Base-by-base conservation (phyloP, 2,888 invertebrate species). In the Leptinotarsa tumamoca region DNA sequence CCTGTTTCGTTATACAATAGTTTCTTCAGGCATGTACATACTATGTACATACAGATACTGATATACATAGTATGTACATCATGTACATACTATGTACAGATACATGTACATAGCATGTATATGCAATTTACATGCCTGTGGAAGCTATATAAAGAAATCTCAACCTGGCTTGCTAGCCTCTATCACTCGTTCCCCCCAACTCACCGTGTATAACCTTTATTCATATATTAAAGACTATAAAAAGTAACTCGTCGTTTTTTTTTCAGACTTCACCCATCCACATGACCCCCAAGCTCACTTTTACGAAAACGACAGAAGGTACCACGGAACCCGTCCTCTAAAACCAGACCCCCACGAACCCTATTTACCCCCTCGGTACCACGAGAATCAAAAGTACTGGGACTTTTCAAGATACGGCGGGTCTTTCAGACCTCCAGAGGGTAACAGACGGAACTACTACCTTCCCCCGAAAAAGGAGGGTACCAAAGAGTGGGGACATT, bases 401-500 rank as follows among this genome's bases (percentile, higher is more conserved):
- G 87, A 84, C 14, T 76, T 82, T 66, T 67, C 51, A 68, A 81
- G 84, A 7, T 89, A 90, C 66, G 88, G 88, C 43, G 73, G 43
- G 43, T 49, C 61, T 18, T 56, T 54, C 72, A 54, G 71, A 74
- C 54, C 68, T 78, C 63, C 63, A 33, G 63, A 33, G 54, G 71
- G 75, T 50, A 79, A 80, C 66, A 78, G 79, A 58, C 72, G 74
- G 70, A 83, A 84, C 71, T 82, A 82, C 68, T 84, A 84, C 74
- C 76, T 84, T 51, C 85, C 86, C 50, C 83, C 84, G 14, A 87
- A 87, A 77, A 86, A 87, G 68, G 87, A 87, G 0, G 79, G 81
- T 49, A 77, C 83, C 4, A 84, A 85, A 73, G 83, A 86, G 75
- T 88, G 88, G 88, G 88, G 87, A 3, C 83, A 83, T 61, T 88